These are phyloP conservation scores for Halesus radiatus DNA, from an alignment of 1,140 invertebrate species.

Conservation along the genomic window DNA sequence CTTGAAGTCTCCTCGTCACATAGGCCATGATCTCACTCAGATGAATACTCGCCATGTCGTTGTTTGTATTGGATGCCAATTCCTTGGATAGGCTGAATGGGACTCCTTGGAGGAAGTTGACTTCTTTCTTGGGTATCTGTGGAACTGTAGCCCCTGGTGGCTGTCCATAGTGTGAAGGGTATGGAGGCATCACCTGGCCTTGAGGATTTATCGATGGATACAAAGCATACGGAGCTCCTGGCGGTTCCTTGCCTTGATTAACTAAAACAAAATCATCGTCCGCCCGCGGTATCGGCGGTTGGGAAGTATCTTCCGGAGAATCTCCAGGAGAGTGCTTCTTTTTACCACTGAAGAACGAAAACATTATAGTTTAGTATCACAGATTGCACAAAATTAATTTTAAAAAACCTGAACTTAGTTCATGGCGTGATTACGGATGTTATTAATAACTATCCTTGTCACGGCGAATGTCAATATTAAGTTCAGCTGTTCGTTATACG, in stretches of 20 bases:
- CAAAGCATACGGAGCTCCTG: conserved; percentile 2
- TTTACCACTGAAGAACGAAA: conserved; percentile 45
- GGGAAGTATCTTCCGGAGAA: conserved; percentile 37
- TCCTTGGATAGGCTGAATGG: conserved; percentile 53
- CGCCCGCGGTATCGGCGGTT: conserved; percentile 46
- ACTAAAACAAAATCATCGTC: conserved; percentile 50
- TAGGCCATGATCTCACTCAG: conserved; percentile 55
- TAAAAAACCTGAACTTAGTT: neutral
- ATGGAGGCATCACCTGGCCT: conserved; percentile 5
- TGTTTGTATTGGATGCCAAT: conserved; percentile 35
- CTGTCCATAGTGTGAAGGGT: conserved; percentile 26
- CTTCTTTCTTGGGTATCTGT: conserved; percentile 45
- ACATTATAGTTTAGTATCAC: conserved; percentile 35
- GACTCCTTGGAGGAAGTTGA: conserved; percentile 51
- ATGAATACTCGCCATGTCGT: conserved; percentile 50
- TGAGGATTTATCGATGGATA: conserved; percentile 51
- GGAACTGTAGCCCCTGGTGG: conserved; percentile 1
- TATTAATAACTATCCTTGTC: neutral
- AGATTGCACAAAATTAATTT: neutral
- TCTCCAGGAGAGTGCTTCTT: conserved; percentile 48
- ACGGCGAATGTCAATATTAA: too few species aligned
- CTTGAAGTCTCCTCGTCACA: conserved; percentile 45
- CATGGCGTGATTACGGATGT: neutral
- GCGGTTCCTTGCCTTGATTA: conserved; percentile 20
- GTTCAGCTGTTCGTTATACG: too few species aligned